Percentiles rank a stretch among this genome's conserved stretches.
These are phyloP conservation scores for Acrobasis consociella DNA, from an alignment of 2,888 invertebrate genomes.

Conservation along the genomic window DNA sequence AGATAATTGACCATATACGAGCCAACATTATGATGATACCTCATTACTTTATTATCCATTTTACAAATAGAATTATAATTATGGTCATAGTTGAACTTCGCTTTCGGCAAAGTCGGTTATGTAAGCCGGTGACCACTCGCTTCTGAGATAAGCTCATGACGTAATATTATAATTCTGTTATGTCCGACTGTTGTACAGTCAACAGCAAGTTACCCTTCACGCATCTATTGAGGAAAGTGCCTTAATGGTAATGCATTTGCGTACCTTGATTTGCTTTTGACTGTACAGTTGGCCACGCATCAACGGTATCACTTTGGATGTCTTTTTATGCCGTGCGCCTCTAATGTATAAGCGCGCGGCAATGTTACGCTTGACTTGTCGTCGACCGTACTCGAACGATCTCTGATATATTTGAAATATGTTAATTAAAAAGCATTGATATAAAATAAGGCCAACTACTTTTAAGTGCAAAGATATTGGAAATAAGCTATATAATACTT, in stretches of 20 bases:
- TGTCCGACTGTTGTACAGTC: not conserved
- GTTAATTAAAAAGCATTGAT: not conserved
- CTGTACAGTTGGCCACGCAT: too few species aligned
- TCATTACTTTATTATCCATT: conserved; percentile 20
- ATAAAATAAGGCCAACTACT: not conserved
- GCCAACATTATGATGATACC: conserved; percentile 16
- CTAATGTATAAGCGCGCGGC: too few species aligned
- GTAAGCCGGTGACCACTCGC: conserved; percentile 15
- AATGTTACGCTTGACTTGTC: too few species aligned
- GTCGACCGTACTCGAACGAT: not conserved
- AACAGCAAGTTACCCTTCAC: too few species aligned
- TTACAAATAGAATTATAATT: conserved; percentile 15
- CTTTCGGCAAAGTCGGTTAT: conserved; percentile 18
- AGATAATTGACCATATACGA: not conserved
- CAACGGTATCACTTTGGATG: too few species aligned
- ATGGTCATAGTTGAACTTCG: conserved; percentile 20
- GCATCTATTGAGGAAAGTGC: too few species aligned
- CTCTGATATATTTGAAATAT: conserved; percentile 13
- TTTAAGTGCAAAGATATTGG: not conserved
- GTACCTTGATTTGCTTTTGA: too few species aligned
- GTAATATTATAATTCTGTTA: conserved; percentile 23
- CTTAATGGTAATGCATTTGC: too few species aligned
- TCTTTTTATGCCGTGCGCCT: too few species aligned
- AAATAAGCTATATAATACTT: too few species aligned
- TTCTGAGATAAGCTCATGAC: conserved; percentile 17